Evolutionary conservation across 2,113 vertebrate species (phyloP), one percentile per base, ranked within the genome.

Genomic region (Istiophorus platypterus): DNA sequence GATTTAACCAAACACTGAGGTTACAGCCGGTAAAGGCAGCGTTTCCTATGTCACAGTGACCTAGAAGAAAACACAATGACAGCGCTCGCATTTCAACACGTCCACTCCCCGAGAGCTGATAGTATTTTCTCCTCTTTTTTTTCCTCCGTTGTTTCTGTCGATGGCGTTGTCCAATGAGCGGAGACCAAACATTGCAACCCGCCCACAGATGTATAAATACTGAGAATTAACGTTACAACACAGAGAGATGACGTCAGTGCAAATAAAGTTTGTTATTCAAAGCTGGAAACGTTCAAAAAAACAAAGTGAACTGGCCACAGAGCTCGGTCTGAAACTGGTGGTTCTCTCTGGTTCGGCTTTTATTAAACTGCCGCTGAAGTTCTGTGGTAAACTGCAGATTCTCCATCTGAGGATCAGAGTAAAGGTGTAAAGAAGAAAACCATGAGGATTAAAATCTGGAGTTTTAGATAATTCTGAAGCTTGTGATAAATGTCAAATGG

Each of bases 21-120:
- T 41, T 42, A 65, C 39, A 7, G 4, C 2, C 17, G 27, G n/a
- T 15, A 24, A 76, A 20, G 39, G 18, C 15, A 27, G 8, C 68
- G 34, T 26, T 70, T 62, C 42, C 65, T 61, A 34, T 56, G 72
- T 80, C 54, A 51, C 58, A 12, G 71, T 62, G 76, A 79, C 76
- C 72, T 26, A 0, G 42, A 15, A 24, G 4, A 24, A 57, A 72
- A 77, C n/a, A 52, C 7, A n/a, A 52, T n/a, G 22, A 52, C 22
- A 52, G 51, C 31, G 52, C 11, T 22, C 41, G 20, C 31, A 15
- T 78, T 84, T 17, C 78, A n/a, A 77, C 59, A 77, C 14, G 42
- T 78, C 73, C 62, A 74, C 62, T 34, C 13, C 24, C 13, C 7
- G 39, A 1, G 2, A 57, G 10, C 18, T 71, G n/a, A 56, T 45